Conservation (phyloP, 2,797 vertebrate genomes). For the Moxostoma hubbsi region DNA sequence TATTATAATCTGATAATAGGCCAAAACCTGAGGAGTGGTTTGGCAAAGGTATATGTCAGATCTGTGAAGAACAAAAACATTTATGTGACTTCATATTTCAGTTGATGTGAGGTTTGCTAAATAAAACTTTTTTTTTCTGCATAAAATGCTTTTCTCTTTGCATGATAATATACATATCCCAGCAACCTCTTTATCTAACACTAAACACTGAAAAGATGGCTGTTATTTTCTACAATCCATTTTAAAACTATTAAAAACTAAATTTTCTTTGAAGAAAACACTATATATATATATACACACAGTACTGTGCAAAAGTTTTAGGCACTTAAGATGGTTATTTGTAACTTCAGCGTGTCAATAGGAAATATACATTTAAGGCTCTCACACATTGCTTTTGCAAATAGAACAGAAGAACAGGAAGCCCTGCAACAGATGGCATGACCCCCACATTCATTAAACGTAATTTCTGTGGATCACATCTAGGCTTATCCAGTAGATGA, state of each 20-base stretch:
- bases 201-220: too few relatives aligned
- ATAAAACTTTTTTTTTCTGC: conserved; percentile 21
- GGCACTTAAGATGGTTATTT: too few relatives aligned
- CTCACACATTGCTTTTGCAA: too few relatives aligned
- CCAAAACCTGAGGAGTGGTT: not conserved
- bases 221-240: not conserved
- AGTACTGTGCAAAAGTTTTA: too few relatives aligned
- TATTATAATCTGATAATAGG: conserved; percentile 6
- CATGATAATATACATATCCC: too few relatives aligned
- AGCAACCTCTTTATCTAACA: too few relatives aligned
- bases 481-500: conserved; percentile 12
- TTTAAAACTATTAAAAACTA: not conserved
- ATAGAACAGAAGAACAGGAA: too few relatives aligned
- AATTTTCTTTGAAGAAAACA: not conserved
- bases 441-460: conserved; percentile 1
- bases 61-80: not conserved
- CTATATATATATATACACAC: too few relatives aligned
- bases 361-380: too few relatives aligned
- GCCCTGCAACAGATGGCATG: too few relatives aligned
- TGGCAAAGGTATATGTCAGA: not conserved
- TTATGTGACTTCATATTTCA: not conserved
- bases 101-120: conserved; percentile 28
- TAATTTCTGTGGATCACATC: conserved; percentile 2
- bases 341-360: too few relatives aligned
- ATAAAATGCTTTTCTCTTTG: too few relatives aligned